phyloP scores from a whole-genome alignment of 2,888 invertebrate genomes.

The Temnothorax ravouxi region DNA sequence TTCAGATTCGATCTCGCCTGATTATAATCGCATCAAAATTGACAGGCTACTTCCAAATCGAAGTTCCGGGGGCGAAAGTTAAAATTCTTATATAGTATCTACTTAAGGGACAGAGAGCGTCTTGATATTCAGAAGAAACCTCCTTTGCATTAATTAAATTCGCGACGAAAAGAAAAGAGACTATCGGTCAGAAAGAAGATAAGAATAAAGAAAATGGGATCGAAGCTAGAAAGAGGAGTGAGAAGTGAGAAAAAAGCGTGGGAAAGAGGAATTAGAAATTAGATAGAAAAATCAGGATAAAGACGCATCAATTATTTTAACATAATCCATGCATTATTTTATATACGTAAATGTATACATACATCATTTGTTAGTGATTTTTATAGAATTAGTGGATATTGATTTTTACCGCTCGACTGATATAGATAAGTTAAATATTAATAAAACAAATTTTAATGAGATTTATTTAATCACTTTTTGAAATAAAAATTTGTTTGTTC shows the following conservation, averaged over 20 bases:
- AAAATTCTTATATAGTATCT: conserved; percentile 48
- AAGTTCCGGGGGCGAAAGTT: conserved; percentile 33
- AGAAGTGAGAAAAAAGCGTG: background rate
- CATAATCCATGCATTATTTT: conserved; percentile 68
- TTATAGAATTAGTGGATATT: background rate
- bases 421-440: conserved; percentile 2
- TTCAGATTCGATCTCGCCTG: background rate
- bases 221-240: background rate
- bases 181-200: conserved; percentile 1
- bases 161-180: conserved; percentile 31
- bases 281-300: conserved; percentile 3
- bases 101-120: background rate
- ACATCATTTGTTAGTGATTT: background rate
- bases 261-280: background rate
- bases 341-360: background rate
- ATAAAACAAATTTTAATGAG: background rate
- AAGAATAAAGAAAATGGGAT: conserved; percentile 41
- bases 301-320: conserved; percentile 60
- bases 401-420: background rate
- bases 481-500: background rate
- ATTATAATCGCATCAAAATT: conserved; percentile 49
- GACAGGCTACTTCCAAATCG: conserved; percentile 44
- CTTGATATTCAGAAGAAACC: conserved; percentile 54
- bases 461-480: background rate
- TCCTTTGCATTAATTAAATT: conserved; percentile 56